These are phyloP conservation scores for Criorhina ranunculi DNA, from an alignment of 2,888 invertebrate genomes.

Conservation along the genomic window DNA sequence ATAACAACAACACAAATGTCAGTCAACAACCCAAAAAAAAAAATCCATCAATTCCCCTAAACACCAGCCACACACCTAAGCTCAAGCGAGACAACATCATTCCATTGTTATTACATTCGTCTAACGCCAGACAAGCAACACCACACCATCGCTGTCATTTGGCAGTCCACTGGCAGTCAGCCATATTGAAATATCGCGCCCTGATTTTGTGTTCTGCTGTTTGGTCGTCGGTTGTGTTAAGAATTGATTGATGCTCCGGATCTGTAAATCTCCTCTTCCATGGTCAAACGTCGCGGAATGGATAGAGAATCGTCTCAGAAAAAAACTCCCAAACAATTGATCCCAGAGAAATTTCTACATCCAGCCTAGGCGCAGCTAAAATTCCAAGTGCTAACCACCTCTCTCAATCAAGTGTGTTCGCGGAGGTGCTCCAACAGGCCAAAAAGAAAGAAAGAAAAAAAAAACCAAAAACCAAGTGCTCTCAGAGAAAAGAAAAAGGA, in stretches of 20 bases:
- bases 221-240: constrained; percentile 60
- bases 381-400: constrained; percentile 47
- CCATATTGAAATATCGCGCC: constrained; percentile 77
- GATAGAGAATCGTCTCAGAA: constrained; percentile 52
- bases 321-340: constrained; percentile 47
- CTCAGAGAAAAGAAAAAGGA: constrained; percentile 21
- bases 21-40: constrained; percentile 37
- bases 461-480: constrained; percentile 43
- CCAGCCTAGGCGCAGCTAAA: constrained; percentile 48
- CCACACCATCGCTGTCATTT: constrained; percentile 58
- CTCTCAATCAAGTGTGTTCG: constrained; percentile 18
- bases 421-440: constrained; percentile 65
- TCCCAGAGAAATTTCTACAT: constrained; percentile 24
- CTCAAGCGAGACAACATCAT: constrained; percentile 29
- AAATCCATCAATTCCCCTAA: constrained; percentile 13
- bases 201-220: constrained; percentile 68
- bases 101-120: constrained; percentile 61
- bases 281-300: constrained; percentile 62
- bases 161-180: constrained; percentile 63
- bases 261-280: constrained; percentile 41
- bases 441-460: too few relatives aligned
- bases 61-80: constrained; percentile 60
- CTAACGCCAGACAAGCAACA: constrained; percentile 45
- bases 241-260: constrained; percentile 64
- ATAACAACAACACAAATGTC: constrained; percentile 73